Conservation (phyloP, 2,797 vertebrate species). For the Melanotaenia trifasciata region DNA sequence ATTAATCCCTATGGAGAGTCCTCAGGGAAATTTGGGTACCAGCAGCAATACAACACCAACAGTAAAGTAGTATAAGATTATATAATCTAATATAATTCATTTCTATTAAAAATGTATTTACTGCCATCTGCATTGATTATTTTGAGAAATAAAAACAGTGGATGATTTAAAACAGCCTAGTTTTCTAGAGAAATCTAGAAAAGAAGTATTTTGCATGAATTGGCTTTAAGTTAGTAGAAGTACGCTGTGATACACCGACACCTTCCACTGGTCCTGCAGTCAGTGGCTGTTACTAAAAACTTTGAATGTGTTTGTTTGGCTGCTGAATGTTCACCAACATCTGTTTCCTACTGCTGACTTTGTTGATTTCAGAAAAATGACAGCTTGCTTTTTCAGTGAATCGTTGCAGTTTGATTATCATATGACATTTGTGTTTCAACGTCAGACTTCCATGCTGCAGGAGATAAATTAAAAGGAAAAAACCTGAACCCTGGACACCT, state of each 20-base stretch:
- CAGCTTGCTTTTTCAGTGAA: conserved; percentile 3
- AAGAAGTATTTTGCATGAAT: not conserved
- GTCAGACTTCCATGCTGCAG: not conserved
- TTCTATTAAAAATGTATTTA: no score
- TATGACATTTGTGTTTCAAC: not conserved
- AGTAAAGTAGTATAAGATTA: no score
- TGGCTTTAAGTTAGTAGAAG: not conserved
- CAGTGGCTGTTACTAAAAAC: not conserved
- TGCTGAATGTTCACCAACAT: not conserved
- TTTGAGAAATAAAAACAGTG: no score
- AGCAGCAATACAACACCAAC: no score
- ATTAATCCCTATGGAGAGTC: no score
- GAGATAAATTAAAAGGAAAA: not conserved
- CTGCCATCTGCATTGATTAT: no score
- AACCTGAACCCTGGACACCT: not conserved
- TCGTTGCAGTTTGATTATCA: not conserved
- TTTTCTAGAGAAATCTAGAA: not conserved
- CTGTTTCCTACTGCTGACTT: not conserved
- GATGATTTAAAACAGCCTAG: no score
- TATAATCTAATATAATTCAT: no score
- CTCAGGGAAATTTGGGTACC: no score
- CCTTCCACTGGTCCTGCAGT: not conserved
- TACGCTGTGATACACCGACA: not conserved
- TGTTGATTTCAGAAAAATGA: conserved; percentile 6
- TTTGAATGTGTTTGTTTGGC: conserved; percentile 7